Percentiles rank a stretch among this genome's conserved stretches.
phyloP scores from a whole-genome alignment of 2,888 invertebrate species.

The Ashinkailepas kermadecensis region DNA sequence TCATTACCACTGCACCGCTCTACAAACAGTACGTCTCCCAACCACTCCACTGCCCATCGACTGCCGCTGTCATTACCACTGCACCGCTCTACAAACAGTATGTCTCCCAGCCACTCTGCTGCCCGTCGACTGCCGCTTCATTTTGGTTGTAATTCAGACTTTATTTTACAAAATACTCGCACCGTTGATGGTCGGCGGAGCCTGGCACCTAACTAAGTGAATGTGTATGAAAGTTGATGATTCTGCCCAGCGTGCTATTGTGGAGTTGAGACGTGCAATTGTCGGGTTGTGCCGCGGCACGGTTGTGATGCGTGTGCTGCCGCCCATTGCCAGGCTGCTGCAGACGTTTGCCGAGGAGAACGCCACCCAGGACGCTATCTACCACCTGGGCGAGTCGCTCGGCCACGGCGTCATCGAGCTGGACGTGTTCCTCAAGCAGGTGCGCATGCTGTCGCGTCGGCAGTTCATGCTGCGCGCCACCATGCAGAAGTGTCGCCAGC shows the following conservation, averaged over 20 bases:
- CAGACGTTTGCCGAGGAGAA: constrained; percentile 96
- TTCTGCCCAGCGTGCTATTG: no score
- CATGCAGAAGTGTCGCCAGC: constrained; percentile 94
- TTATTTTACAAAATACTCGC: no score
- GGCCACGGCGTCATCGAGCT: constrained; percentile 86
- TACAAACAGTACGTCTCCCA: constrained; percentile 72
- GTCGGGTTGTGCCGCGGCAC: no score
- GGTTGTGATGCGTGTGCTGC: no score
- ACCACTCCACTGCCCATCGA: neutral
- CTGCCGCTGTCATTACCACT: constrained; percentile 92
- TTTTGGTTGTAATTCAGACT: no score
- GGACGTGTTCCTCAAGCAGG: constrained; percentile 93
- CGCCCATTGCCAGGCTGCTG: constrained; percentile 55
- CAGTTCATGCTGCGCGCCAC: constrained; percentile 93
- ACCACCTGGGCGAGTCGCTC: constrained; percentile 92
- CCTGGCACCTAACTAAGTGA: no score
- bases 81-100: constrained; percentile 92
- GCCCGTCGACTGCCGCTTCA: constrained; percentile 45
- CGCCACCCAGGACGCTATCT: constrained; percentile 95
- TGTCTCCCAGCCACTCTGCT: constrained; percentile 41
- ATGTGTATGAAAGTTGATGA: no score
- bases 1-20: constrained; percentile 89
- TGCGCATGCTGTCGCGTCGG: constrained; percentile 84
- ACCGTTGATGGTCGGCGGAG: no score
- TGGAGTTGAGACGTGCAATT: no score